A percentile compares a stretch with the other conserved stretches of the same genome.
These are phyloP conservation scores for Ictalurus punctatus DNA, from an alignment of 2,113 vertebrate genomes.

Conservation along the genomic window DNA sequence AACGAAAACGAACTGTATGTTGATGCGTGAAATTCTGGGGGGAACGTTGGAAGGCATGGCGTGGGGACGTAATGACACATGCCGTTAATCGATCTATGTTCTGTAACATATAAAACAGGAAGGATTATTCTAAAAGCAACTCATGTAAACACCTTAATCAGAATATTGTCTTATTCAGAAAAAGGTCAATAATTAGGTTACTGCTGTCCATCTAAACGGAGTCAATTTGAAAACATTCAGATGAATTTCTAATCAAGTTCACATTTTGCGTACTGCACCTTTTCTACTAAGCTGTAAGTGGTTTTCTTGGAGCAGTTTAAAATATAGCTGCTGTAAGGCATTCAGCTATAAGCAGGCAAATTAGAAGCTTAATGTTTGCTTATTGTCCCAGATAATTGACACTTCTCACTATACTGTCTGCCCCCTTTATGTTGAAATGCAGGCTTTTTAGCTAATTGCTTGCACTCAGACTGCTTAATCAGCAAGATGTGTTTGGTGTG, in stretches of 20 bases:
- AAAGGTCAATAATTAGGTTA: too few relatives aligned
- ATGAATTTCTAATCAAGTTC: neutral
- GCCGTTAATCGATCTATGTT: too few relatives aligned
- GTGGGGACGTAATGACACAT: too few relatives aligned
- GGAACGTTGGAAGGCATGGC: too few relatives aligned
- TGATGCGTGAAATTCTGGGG: too few relatives aligned
- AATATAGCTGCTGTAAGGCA: neutral
- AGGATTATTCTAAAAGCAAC: too few relatives aligned
- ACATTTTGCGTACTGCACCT: neutral
- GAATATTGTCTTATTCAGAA: too few relatives aligned
- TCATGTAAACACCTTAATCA: too few relatives aligned
- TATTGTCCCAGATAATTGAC: neutral
- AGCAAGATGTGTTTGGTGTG: neutral
- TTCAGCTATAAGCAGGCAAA: neutral
- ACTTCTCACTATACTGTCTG: neutral
- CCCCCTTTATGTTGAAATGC: neutral
- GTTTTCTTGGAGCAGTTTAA: neutral
- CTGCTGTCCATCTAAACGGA: too few relatives aligned
- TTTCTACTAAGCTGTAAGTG: neutral
- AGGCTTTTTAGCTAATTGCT: conserved; percentile 23
- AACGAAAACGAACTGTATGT: too few relatives aligned
- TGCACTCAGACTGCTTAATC: neutral
- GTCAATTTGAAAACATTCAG: neutral
- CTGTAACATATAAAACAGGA: too few relatives aligned
- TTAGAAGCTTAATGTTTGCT: neutral